Percentiles rank a stretch among this genome's conserved stretches.
These are phyloP conservation scores for Tenthredo livida DNA, from an alignment of 2,888 invertebrate species.

Conservation along the genomic window DNA sequence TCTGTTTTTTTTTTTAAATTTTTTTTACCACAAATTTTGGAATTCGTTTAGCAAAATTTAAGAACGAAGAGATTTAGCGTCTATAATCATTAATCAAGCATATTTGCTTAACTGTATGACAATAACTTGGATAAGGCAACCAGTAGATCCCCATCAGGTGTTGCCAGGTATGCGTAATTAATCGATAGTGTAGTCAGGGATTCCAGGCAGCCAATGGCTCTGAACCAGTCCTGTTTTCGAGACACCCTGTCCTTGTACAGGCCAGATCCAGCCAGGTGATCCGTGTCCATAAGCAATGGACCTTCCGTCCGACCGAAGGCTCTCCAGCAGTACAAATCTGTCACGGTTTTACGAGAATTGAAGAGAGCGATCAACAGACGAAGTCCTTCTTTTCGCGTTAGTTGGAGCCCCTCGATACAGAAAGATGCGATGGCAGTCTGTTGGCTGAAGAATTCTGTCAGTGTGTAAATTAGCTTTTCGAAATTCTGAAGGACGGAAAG, in stretches of 20 bases:
- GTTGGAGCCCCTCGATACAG: conserved; percentile 64
- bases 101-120: conserved; percentile 15
- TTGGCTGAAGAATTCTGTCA: conserved; percentile 55
- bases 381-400: conserved; percentile 62
- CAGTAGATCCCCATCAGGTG: conserved; percentile 65
- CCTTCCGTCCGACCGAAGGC: conserved; percentile 62
- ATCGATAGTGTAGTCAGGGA: conserved; percentile 64
- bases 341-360: conserved; percentile 64
- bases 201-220: conserved; percentile 61
- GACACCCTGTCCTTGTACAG: conserved; percentile 55
- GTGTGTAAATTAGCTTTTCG: conserved; percentile 1
- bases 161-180: conserved; percentile 66
- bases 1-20: conserved; percentile 51
- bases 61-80: not conserved
- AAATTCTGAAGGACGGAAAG: not conserved
- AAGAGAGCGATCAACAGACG: conserved; percentile 62
- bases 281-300: conserved; percentile 56
- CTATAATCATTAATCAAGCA: not conserved
- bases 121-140: conserved; percentile 63
- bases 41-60: not conserved
- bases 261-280: conserved; percentile 55
- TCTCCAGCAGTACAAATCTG: conserved; percentile 64
- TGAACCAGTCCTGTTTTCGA: conserved; percentile 62
- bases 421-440: conserved; percentile 61
- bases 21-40: not conserved